Evolutionary conservation across 2,888 invertebrate species (phyloP).

Genomic region (Agrochola macilenta): DNA sequence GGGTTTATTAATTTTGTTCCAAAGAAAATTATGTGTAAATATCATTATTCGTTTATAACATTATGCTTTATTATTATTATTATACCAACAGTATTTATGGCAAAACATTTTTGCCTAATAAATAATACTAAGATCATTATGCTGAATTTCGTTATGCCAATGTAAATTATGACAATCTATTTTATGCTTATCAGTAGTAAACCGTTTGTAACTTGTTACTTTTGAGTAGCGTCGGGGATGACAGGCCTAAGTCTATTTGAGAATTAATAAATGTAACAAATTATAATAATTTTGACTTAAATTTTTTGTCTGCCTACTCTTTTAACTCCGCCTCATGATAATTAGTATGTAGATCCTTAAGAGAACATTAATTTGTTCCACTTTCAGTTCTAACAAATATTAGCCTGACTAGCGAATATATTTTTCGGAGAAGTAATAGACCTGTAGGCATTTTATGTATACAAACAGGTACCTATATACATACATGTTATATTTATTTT

Average conservation of each 20-base stretch:
- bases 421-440: neutral
- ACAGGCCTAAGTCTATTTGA: too few relatives aligned
- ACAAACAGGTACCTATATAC: neutral
- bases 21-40: too few relatives aligned
- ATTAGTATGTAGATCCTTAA: neutral
- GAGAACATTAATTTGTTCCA: neutral
- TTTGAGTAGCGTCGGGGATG: neutral
- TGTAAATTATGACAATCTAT: too few relatives aligned
- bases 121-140: too few relatives aligned
- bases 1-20: too few relatives aligned
- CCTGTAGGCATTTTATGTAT: too few relatives aligned
- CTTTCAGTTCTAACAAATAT: neutral
- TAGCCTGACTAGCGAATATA: neutral
- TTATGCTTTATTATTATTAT: too few relatives aligned
- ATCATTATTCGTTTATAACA: too few relatives aligned
- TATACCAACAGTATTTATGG: too few relatives aligned
- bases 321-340: neutral
- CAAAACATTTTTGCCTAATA: too few relatives aligned
- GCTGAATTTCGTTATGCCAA: too few relatives aligned
- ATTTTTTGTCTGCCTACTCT: neutral
- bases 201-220: neutral
- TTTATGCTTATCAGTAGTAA: too few relatives aligned
- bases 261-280: neutral
- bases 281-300: neutral
- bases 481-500: neutral